Conservation (phyloP, 2,797 vertebrate genomes). For the Gymnothorax reevesii region DNA sequence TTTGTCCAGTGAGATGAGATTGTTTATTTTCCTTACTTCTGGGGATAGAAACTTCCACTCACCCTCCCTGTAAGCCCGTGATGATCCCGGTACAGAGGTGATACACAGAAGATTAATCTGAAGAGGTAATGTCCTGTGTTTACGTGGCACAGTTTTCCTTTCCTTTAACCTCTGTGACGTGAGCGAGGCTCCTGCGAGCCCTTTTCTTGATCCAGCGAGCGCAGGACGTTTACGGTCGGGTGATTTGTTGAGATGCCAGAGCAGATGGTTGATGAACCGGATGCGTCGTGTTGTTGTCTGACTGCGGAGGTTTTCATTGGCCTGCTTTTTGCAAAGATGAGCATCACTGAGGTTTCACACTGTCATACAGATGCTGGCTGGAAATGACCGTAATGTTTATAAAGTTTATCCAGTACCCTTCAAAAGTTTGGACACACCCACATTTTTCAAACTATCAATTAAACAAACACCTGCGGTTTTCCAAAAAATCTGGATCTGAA, state of each 20-base stretch:
- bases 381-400: not conserved
- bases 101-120: not conserved
- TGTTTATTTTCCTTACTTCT: not conserved
- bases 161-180: not conserved
- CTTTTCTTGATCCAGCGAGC: conserved; percentile 81
- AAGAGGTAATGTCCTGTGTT: not conserved
- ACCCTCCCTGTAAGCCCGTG: not conserved
- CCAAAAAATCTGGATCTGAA: too few relatives aligned
- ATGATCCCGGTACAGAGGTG: not conserved
- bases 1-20: not conserved
- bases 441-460: too few relatives aligned
- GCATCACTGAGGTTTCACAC: not conserved
- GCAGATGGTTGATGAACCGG: conserved; percentile 63
- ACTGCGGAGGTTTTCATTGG: conserved; percentile 32
- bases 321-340: not conserved
- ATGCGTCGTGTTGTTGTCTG: conserved; percentile 52
- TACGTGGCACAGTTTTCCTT: not conserved
- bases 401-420: too few relatives aligned
- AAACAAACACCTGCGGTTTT: too few relatives aligned
- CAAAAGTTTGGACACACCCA: too few relatives aligned
- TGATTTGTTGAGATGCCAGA: conserved; percentile 75
- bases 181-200: conserved; percentile 66
- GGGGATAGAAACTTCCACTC: not conserved
- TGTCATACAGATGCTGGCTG: not conserved
- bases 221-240: conserved; percentile 73